Percentiles rank a stretch among this genome's conserved stretches.
phyloP scores from a whole-genome alignment of 2,797 vertebrate species.

The Schizopygopsis malacanthus region DNA sequence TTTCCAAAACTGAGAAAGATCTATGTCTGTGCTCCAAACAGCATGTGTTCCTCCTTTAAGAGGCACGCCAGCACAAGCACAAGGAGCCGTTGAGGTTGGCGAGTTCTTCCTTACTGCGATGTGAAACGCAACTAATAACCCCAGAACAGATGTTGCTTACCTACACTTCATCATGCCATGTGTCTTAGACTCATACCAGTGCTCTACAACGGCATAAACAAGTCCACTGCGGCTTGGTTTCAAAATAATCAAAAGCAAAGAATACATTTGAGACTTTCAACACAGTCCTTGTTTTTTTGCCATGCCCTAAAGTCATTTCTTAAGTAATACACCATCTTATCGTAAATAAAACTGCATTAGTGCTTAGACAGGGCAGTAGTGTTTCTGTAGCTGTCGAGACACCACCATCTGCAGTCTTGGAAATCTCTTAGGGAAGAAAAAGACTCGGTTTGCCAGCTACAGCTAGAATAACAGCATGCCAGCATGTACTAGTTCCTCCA shows the following conservation, averaged over 20 bases:
- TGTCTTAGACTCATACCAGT: neutral
- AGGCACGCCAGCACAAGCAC: slow-evolving; percentile 38
- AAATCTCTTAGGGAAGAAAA: slow-evolving; percentile 28
- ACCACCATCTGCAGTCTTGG: slow-evolving; percentile 15
- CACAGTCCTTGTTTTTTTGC: neutral
- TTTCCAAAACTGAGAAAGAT: slow-evolving; percentile 10
- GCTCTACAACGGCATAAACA: neutral
- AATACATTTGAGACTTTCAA: neutral
- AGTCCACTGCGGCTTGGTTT: too few species aligned
- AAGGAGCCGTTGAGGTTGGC: slow-evolving; percentile 1
- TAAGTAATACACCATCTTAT: neutral
- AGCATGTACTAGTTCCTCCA: slow-evolving; percentile 30
- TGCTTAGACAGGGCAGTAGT: neutral
- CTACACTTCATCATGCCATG: slow-evolving; percentile 16
- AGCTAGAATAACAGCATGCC: slow-evolving; percentile 12
- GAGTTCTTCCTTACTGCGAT: slow-evolving; percentile 1
- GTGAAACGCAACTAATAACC: slow-evolving; percentile 14
- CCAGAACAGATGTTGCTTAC: slow-evolving; percentile 30
- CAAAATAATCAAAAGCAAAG: too few species aligned
- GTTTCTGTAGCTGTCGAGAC: slow-evolving; percentile 4
- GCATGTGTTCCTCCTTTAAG: neutral
- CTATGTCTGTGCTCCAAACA: slow-evolving; percentile 1
- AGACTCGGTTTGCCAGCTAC: too few species aligned
- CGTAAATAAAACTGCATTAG: neutral
- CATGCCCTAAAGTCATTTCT: neutral